Evolutionary conservation across 2,888 invertebrate genomes (phyloP), one percentile per base, ranked within the genome.

Genomic region (Slavum lentiscoides): DNA sequence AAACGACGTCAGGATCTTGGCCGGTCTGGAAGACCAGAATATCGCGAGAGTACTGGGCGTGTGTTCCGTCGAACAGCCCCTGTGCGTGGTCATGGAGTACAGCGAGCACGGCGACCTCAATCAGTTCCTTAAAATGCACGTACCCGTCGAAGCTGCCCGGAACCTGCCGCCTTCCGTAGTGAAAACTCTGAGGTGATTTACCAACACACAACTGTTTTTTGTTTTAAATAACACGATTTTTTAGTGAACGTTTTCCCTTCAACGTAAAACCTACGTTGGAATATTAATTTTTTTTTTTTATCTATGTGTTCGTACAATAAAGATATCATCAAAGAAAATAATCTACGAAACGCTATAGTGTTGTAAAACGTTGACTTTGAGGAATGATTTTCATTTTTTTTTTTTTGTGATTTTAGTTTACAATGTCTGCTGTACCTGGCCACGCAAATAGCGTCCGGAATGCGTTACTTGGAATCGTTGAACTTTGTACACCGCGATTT

Each of bases 401-500:
- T 53, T 53, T 4, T 53, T 30, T 77, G 88, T 87, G 49, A 13
- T 81, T 87, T 30, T n/a, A 92, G 92, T 86, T 91, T 91, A 87
- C 91, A 91, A 86, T 91, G 91, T 87, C 89, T 95, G 85, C 89
- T 95, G 83, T 93, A 92, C 87, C 91, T 95, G 87, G 93, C 93
- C 68, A 90, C 92, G 77, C 95, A 96, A 87, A 91, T 96, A 83
- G 93, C 96, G 2, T 92, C 93, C 6, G 96, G 96, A 19, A 95
- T 96, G 94, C 91, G 93, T 85, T 96, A 96, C 87, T 88, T 96
- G 85, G 92, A 96, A 88, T 91, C 93, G 70, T 89, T 95, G 84
- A 94, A 94, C 88, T 95, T 96, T 86, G 95, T 96, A 72, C 96
- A 96, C 87, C 90, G 96, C 69, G 95, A 96, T 87, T 88, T 96